phyloP scores from a whole-genome alignment of 2,888 invertebrate genomes.

The Parascotia fuliginaria region DNA sequence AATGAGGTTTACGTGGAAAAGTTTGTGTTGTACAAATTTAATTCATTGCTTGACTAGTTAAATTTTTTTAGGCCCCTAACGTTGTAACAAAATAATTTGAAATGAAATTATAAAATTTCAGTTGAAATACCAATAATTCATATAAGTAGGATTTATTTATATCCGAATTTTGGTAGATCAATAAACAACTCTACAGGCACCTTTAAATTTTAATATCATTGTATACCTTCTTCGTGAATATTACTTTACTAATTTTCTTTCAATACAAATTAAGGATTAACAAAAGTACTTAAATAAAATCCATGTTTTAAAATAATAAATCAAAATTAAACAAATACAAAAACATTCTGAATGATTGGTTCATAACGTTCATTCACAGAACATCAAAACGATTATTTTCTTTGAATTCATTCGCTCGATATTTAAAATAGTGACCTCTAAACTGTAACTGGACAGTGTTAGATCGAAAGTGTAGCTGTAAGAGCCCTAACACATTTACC shows the following conservation, averaged over 20 bases:
- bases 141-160: too few species aligned
- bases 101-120: too few species aligned
- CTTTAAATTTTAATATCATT: background rate
- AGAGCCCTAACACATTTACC: constrained; percentile 21
- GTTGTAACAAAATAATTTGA: too few species aligned
- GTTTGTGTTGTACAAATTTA: too few species aligned
- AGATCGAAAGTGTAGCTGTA: constrained; percentile 70
- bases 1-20: too few species aligned
- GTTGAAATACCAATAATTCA: too few species aligned
- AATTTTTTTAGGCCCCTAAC: too few species aligned
- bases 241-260: background rate
- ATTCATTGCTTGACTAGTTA: too few species aligned
- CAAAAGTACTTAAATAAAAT: background rate
- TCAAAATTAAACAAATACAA: constrained; percentile 12
- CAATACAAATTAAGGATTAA: background rate
- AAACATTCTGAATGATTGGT: constrained; percentile 28
- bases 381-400: constrained; percentile 39
- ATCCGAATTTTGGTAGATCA: too few species aligned
- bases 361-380: constrained; percentile 35
- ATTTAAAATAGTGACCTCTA: constrained; percentile 49
- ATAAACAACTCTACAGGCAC: background rate
- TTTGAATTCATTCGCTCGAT: constrained; percentile 39
- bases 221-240: too few species aligned
- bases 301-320: background rate
- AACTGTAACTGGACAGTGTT: constrained; percentile 55